Base-by-base conservation (phyloP, 1,140 invertebrate genomes). In the Ericerus pela region DNA sequence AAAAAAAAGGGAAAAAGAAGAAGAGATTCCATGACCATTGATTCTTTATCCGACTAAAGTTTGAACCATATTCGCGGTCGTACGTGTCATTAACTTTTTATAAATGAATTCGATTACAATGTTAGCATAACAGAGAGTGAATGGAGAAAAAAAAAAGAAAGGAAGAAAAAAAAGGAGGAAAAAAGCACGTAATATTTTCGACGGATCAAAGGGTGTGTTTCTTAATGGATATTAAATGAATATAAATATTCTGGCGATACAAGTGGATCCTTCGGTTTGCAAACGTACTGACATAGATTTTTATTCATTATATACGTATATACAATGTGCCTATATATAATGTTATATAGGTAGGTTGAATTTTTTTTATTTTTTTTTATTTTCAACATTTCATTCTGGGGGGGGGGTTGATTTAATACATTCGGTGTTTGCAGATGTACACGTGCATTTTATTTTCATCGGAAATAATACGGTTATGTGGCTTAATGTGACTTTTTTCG, bases 171-270 rank as follows among this genome's bases (percentile, higher is more conserved):
- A 10, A 22, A 10, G 16, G 20, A 24, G 10, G 20, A 16, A 33
- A 47, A 8, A 24, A 24, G 26, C 14, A 47, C 41, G 41, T 47
- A 47, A 47, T 47, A 47, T 5, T 47, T 47, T 47, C 41, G 26
- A 24, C 2, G 41, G 26, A 47, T 47, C 41, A 16, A 24, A 47
- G 41, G 41, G 41, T 47, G n/a, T n/a, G 41, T 47, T 47, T 47
- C 41, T 47, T 47, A 47, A 47, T 47, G 41, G 41, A 47, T 47
- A 47, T 47, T 47, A 47, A 47, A 47, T 47, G 41, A 47, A 47
- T 47, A 47, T 47, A 47, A 47, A 47, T 47, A 47, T 47, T 24
- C 10, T 47, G 26, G 26, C 26, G 41, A 47, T 24, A 47, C 41
- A 47, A 47, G 41, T 47, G 41, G 41, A 18, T 47, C 26, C 41